Base-by-base conservation (phyloP, 37 sponge, comb jelly and placozoan genomes). In the Ianthella basta region DNA sequence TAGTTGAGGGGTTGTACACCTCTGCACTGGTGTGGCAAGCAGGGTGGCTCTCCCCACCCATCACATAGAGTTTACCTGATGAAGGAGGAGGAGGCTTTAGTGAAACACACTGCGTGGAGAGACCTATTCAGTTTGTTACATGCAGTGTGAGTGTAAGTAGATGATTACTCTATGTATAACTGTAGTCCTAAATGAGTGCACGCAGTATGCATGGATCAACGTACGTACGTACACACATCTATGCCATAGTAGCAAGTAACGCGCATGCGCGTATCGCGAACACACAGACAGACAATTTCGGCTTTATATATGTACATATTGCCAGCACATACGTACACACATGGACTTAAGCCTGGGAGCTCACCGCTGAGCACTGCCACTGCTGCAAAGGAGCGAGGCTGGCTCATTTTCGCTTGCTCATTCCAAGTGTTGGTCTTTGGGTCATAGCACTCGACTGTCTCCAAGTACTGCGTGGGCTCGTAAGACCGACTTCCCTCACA, bases 381-480 rank as follows among this genome's bases (percentile, higher is more conserved):
- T 40, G 94, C 97, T 25, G 94, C 91, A 85, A 96, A 96, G 12
- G 92, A 91, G 5, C 97, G 60, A 0, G 87, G 70, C 16, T 87
- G 74, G 23, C 82, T 91, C 97, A 96, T 94, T 10, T 89, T 81
- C 13, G 87, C 83, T 32, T 86, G 81, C 10, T 37, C 50, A 21
- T 18, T 83, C 97, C 97, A 94, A 37, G 16, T 72, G 81, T 93
- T 93, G 60, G 87, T 86, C 18, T 86, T 87, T 20, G 96, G 96
- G 44, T 93, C 90, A 73, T 85, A 96, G n/a, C 78, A 65, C 79
- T 94, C 96, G 50, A 92, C 88, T 20, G 94, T 85, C 1, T 89
- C 83, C 54, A 96, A 82, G 55, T 96, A 96, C 72, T 88, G 90
- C 0, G 97, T 93, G 19, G 94, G 94, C 39, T 96, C 94, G 32